phyloP scores from a whole-genome alignment of 2,113 vertebrate genomes.

The Columba livia region DNA sequence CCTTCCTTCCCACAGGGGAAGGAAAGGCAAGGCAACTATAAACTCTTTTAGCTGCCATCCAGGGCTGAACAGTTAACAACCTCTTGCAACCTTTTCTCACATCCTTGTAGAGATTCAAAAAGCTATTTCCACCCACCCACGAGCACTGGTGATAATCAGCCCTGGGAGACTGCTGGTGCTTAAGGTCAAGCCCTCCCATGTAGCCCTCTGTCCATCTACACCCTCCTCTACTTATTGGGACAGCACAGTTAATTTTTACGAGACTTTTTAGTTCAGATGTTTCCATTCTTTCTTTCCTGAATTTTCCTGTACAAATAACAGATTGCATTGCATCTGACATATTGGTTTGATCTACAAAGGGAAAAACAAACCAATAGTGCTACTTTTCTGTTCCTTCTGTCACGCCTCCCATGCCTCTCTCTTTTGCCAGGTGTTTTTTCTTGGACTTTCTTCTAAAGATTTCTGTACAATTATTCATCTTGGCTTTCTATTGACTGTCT shows the following conservation, averaged over 20 bases:
- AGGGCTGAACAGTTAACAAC: too few species aligned
- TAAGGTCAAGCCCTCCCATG: not conserved
- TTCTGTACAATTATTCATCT: not conserved
- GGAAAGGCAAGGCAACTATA: too few species aligned
- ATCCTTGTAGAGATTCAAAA: not conserved
- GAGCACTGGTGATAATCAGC: not conserved
- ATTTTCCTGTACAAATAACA: constrained; percentile 56
- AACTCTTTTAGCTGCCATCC: too few species aligned
- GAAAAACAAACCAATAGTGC: constrained; percentile 33
- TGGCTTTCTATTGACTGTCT: not conserved
- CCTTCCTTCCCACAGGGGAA: too few species aligned
- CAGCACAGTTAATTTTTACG: not conserved
- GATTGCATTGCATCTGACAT: constrained; percentile 56
- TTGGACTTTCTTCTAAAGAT: not conserved
- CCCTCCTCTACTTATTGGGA: not conserved
- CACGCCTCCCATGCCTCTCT: not conserved
- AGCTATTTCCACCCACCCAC: not conserved
- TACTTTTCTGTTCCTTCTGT: constrained; percentile 57
- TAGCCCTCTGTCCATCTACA: not conserved
- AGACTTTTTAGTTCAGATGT: constrained; percentile 16
- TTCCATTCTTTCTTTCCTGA: not conserved
- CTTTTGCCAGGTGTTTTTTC: constrained; percentile 14
- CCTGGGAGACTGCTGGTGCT: not conserved
- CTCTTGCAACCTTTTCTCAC: not conserved
- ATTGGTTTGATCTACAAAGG: not conserved